Conservation (phyloP, 2,888 invertebrate genomes). For the Notodonta dromedarius region DNA sequence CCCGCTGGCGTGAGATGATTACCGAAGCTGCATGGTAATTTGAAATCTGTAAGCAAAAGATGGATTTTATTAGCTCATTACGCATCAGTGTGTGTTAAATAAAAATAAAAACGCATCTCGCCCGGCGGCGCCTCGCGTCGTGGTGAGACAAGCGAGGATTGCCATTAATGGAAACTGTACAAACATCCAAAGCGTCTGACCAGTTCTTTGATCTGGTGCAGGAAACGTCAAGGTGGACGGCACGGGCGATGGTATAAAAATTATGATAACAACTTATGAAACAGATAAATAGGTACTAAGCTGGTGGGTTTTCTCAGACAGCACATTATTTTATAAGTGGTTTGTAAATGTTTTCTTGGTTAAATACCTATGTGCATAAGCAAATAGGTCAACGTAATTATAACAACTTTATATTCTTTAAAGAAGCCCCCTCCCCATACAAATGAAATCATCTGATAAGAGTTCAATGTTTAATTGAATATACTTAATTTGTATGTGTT, state of each 20-base stretch:
- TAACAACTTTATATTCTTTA: too few relatives aligned
- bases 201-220: conserved; percentile 32
- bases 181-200: conserved; percentile 21
- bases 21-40: conserved; percentile 47
- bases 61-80: conserved; percentile 6
- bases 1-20: conserved; percentile 45
- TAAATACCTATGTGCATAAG: too few relatives aligned
- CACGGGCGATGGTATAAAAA: not conserved
- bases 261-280: not conserved
- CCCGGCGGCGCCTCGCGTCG: not conserved
- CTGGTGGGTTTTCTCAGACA: too few relatives aligned
- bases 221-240: conserved; percentile 21
- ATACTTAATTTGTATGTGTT: too few relatives aligned
- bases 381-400: too few relatives aligned
- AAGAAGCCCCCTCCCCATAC: too few relatives aligned
- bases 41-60: conserved; percentile 43
- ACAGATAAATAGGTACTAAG: too few relatives aligned
- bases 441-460: too few relatives aligned
- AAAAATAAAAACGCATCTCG: not conserved
- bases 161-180: conserved; percentile 17
- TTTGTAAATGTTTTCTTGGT: too few relatives aligned
- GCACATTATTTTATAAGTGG: too few relatives aligned
- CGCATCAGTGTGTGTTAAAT: not conserved
- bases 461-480: too few relatives aligned
- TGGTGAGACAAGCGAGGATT: conserved; percentile 14